phyloP scores from a whole-genome alignment of 1,140 invertebrate species.

The Hyles vespertilio region DNA sequence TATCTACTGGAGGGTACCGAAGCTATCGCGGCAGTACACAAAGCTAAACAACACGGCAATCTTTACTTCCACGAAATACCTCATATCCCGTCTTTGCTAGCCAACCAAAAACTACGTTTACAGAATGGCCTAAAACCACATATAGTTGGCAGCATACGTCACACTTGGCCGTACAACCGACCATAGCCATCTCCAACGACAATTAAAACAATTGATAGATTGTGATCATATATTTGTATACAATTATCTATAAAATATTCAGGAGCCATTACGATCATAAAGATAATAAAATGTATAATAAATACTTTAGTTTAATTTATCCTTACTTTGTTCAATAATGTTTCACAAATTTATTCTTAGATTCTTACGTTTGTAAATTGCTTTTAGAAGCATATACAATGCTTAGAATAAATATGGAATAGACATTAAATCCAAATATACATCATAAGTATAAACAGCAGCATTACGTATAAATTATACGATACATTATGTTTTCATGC shows the following conservation, averaged over 20 bases:
- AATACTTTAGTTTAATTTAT: too few species aligned
- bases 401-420: too few species aligned
- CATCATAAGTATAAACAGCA: neutral
- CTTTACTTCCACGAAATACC: conserved; percentile 80
- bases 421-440: neutral
- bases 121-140: conserved; percentile 77
- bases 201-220: conserved; percentile 16
- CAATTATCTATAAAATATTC: conserved; percentile 26
- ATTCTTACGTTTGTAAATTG: too few species aligned
- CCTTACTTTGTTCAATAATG: too few species aligned
- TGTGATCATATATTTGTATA: conserved; percentile 22
- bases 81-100: conserved; percentile 77
- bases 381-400: too few species aligned
- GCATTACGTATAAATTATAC: too few species aligned
- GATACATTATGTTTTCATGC: too few species aligned
- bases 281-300: conserved; percentile 1
- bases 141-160: conserved; percentile 77
- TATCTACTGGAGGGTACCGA: conserved; percentile 73
- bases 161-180: conserved; percentile 76
- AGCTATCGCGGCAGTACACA: conserved; percentile 72
- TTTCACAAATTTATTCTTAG: too few species aligned
- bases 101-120: conserved; percentile 77
- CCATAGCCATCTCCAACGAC: conserved; percentile 29
- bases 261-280: conserved; percentile 20
- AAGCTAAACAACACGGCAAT: conserved; percentile 72